These are phyloP conservation scores for Temnothorax unifasciatus DNA, from an alignment of 2,888 invertebrate genomes.

Conservation along the genomic window DNA sequence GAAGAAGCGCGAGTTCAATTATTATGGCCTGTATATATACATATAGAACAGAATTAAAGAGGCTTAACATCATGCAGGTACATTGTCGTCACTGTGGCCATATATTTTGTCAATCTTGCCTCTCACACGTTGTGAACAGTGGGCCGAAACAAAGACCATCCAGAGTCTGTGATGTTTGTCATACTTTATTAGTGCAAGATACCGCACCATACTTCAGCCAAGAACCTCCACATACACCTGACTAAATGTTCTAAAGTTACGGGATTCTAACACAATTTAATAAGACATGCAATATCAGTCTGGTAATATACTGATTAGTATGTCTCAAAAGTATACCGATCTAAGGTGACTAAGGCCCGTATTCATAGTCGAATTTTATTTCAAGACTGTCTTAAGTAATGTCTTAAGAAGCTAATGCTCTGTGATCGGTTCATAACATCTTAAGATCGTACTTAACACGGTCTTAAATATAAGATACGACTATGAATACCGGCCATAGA, in stretches of 20 bases:
- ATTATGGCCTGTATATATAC: neutral
- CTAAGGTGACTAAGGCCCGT: neutral
- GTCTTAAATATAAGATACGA: too few species aligned
- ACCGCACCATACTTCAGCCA: conserved; percentile 97
- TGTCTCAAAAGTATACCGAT: neutral
- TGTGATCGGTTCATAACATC: too few species aligned
- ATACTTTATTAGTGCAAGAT: conserved; percentile 97
- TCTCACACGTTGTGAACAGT: conserved; percentile 92
- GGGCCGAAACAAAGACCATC: conserved; percentile 95
- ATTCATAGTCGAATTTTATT: too few species aligned
- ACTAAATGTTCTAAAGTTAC: conserved; percentile 80
- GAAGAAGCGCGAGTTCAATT: neutral
- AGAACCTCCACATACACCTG: conserved; percentile 89
- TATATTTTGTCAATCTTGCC: conserved; percentile 96
- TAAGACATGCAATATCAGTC: conserved; percentile 79
- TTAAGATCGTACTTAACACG: neutral
- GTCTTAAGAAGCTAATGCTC: too few species aligned
- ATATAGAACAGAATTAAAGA: neutral
- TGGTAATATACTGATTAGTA: conserved; percentile 62
- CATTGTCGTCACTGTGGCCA: conserved; percentile 98
- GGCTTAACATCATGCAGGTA: conserved; percentile 86
- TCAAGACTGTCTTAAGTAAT: too few species aligned
- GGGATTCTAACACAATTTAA: conserved; percentile 66
- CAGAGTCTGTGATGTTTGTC: conserved; percentile 98
- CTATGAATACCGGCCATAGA: too few species aligned